Conservation (phyloP, 2,888 invertebrate species). For the Auanema freiburgensis region DNA sequence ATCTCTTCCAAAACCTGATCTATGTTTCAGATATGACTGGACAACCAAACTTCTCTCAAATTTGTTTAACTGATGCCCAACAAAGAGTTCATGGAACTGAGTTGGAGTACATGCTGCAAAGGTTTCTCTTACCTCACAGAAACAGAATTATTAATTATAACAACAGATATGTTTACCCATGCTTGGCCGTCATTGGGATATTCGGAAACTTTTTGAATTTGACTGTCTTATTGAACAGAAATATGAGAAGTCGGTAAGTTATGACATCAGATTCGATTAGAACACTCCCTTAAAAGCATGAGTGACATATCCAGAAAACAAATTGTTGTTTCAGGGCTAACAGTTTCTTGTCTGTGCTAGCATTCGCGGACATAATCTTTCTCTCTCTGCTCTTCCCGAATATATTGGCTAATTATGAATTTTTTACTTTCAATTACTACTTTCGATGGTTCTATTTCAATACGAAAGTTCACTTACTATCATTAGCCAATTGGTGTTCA, state of each 20-base stretch:
- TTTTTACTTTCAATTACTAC: constrained; percentile 56
- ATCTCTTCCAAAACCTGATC: no score
- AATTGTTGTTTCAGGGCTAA: constrained; percentile 48
- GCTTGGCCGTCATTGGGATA: constrained; percentile 58
- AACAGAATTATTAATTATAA: no score
- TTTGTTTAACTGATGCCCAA: constrained; percentile 53
- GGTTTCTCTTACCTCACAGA: constrained; percentile 21
- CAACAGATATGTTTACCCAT: constrained; percentile 61
- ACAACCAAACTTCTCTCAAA: constrained; percentile 45
- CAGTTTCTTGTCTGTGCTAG: constrained; percentile 57
- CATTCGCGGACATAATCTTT: constrained; percentile 61
- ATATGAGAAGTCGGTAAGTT: constrained; percentile 47
- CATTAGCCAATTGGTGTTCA: constrained; percentile 63
- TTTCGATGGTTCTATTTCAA: constrained; percentile 55
- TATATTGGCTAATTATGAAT: constrained; percentile 57
- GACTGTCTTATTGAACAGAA: constrained; percentile 57
- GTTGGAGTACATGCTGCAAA: constrained; percentile 45
- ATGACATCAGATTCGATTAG: not conserved
- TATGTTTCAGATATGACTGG: no score
- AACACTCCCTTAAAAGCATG: not conserved
- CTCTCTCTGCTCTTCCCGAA: constrained; percentile 58
- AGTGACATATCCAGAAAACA: not conserved
- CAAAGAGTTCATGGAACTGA: constrained; percentile 53
- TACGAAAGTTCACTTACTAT: constrained; percentile 52
- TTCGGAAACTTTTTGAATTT: constrained; percentile 59